Base-by-base conservation (phyloP, 1,140 invertebrate genomes). In the Phocides pigmalion region DNA sequence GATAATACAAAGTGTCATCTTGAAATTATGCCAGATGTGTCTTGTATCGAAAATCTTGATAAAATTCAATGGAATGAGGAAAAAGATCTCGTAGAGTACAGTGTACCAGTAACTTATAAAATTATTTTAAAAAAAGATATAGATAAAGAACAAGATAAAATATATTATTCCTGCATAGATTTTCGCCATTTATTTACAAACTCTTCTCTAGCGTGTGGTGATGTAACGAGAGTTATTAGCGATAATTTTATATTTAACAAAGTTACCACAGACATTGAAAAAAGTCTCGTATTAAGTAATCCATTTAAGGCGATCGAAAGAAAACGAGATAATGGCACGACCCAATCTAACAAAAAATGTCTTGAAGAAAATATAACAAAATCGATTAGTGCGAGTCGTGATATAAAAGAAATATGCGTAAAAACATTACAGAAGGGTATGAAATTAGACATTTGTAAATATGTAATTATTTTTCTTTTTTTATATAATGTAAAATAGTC, bases 91-190 rank as follows among this genome's bases (percentile, higher is more conserved):
- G 66, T 84, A 14, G 80, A 86, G 66, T 88, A 84, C 42, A 74
- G 50, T n/a, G 71, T 90, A 50, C 87, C 84, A 2, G 81, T 90
- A 51, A 82, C 72, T 0, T 83, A 86, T 28, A 86, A 81, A 68
- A 79, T 88, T 17, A 68, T 86, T 68, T 19, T 90, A 0, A 83
- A 72, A 64, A 88, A 82, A 28, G 35, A 12, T 17, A 15, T 35
- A 19, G 42, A 61, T 42, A 49, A 58, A 35, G n/a, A 61, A 72
- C 5, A 4, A 20, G n/a, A 58, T 76, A 82, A 76, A 64, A 74
- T 64, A 9, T 88, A 87, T 59, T 74, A 90, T 58, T 90, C 87
- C 1, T 90, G 87, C 54, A 73, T 90, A 15, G 87, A 88, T 74
- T 69, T 90, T 8, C 47, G 83, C 1, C 47, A 72, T 28, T 50